Base-by-base conservation (phyloP, 2,113 vertebrate species). In the Ranitomeya imitator region DNA sequence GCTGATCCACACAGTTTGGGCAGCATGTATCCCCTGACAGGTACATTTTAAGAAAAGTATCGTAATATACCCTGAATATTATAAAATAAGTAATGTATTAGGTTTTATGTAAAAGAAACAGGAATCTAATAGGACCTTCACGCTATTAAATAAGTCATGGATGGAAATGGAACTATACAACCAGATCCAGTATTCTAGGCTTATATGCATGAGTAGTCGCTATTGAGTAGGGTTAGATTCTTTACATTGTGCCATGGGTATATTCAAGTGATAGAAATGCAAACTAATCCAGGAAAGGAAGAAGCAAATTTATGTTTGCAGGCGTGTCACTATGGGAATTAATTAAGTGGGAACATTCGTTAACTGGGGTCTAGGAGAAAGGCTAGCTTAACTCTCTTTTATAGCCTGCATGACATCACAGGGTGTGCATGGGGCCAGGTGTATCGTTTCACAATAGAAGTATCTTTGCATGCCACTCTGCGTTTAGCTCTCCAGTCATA, bases 401-500 rank as follows among this genome's bases (percentile, higher is more conserved):
- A 84, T 55, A 54, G 51, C n/a, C 11, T 55, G 13, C 6, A 52
- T 65, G 63, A 67, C 11, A 54, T 83, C 57, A 55, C 37, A 16
- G 16, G 63, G 63, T 55, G 51, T 71, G 21, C 13, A 54, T 6
- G 55, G 18, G 51, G 55, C 63, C 82, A 55, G 82, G 65, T 84
- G 82, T 84, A 37, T 69, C 63, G 13, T 0, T 69, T 2, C 51
- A 23, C 31, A 61, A 60, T 69, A 84, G 51, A 71, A 84, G 55
- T 69, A 55, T 65, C 51, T 84, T 45, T 51, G 52, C 65, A 26
- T 71, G 61, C 37, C 65, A 69, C 37, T 84, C 37, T 61, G 52
- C 45, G 31, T 23, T 69, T 69, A 67, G 13, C 81, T 83, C 54
- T 83, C 45, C 10, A 67, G 63, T 83, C n/a, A 52, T 19, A 83